phyloP scores from a whole-genome alignment of 2,113 vertebrate species.

The Eulemur macaco region DNA sequence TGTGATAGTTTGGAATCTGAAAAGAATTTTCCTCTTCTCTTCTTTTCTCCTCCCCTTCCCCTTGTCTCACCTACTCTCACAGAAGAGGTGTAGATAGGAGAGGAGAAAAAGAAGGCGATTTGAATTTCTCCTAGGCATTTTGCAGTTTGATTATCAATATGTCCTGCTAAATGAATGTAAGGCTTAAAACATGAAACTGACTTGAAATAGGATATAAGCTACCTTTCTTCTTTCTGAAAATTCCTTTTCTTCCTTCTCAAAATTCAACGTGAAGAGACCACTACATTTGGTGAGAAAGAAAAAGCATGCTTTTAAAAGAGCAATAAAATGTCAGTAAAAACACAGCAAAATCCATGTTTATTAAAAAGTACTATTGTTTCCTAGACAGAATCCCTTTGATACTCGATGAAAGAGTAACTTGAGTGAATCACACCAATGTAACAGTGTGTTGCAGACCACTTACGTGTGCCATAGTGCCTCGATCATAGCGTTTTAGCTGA shows the following conservation, averaged over 20 bases:
- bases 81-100: not conserved
- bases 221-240: not conserved
- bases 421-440: not conserved
- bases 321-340: not conserved
- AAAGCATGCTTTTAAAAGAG: not conserved
- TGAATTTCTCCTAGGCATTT: not conserved
- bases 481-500: not conserved
- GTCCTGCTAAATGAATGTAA: not conserved
- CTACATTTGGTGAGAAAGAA: not conserved
- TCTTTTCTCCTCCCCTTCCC: not conserved
- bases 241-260: not conserved
- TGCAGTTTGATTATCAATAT: not conserved
- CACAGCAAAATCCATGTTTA: not conserved
- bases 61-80: not conserved
- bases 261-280: conserved; percentile 7
- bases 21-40: not conserved
- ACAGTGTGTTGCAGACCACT: not conserved
- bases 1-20: not conserved
- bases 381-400: not conserved
- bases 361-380: not conserved
- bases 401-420: not conserved
- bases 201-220: not conserved
- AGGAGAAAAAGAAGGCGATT: not conserved
- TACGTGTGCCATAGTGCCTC: not conserved
- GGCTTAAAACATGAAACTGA: not conserved